phyloP scores from a whole-genome alignment of 2,888 invertebrate species.

The Drosophila pseudotalamancana region DNA sequence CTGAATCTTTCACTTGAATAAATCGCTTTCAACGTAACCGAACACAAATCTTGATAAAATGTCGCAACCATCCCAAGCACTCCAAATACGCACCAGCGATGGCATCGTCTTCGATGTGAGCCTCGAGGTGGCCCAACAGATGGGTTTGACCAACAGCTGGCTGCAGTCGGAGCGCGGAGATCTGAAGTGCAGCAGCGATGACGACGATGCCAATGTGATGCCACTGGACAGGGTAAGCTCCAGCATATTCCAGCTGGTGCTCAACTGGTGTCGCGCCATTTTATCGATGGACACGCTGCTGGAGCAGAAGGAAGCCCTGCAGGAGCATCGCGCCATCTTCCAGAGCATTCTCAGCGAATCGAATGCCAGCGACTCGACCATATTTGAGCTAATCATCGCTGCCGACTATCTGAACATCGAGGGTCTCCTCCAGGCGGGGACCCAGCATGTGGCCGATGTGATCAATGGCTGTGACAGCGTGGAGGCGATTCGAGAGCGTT shows the following conservation, averaged over 20 bases:
- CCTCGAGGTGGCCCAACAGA: conserved; percentile 23
- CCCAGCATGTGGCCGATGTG: conserved; percentile 29
- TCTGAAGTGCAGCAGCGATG: background rate
- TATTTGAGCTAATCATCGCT: conserved; percentile 44
- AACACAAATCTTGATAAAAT: conserved; percentile 1
- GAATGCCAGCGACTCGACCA: background rate
- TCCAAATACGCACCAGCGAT: conserved; percentile 42
- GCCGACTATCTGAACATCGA: conserved; percentile 49
- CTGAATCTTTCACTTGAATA: no score
- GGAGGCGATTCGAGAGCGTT: conserved; percentile 30
- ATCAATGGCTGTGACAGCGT: conserved; percentile 22
- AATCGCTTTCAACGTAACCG: no score
- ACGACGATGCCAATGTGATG: conserved; percentile 16
- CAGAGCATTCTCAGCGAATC: background rate
- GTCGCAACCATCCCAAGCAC: background rate
- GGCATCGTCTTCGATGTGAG: conserved; percentile 24
- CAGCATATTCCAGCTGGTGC: conserved; percentile 20
- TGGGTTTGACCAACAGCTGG: conserved; percentile 32
- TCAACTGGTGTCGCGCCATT: conserved; percentile 32
- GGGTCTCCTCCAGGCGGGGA: conserved; percentile 19
- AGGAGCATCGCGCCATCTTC: background rate
- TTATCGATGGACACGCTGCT: background rate
- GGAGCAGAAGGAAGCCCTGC: background rate
- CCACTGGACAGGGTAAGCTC: conserved; percentile 22
- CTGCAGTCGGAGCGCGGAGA: conserved; percentile 15